A percentile compares a stretch with the other conserved stretches of the same genome.
Evolutionary conservation across 2,797 vertebrate genomes (phyloP).

Genomic region (Scomberomorus guttatus): DNA sequence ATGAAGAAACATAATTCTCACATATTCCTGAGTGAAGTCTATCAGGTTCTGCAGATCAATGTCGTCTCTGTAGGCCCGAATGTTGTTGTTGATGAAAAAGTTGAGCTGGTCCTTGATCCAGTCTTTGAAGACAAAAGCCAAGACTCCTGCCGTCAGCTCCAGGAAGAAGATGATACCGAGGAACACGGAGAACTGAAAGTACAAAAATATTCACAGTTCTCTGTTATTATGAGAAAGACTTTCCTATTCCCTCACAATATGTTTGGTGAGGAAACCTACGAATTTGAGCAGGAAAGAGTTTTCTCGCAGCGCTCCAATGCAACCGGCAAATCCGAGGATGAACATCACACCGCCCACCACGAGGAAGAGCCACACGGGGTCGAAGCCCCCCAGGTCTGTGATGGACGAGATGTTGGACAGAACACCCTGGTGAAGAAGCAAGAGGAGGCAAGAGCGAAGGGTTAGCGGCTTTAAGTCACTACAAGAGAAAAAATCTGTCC

Average conservation of each 20-base stretch:
- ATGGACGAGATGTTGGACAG: conserved; percentile 99
- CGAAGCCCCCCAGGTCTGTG: conserved; percentile 97
- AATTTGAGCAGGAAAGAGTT: conserved; percentile 99
- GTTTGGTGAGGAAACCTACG: conserved; percentile 84
- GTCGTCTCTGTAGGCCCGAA: conserved; percentile 97
- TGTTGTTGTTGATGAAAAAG: conserved; percentile 99
- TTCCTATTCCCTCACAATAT: neutral
- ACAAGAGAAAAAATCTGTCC: neutral
- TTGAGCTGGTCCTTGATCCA: conserved; percentile 99
- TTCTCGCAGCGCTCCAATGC: conserved; percentile 96
- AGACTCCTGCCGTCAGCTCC: conserved; percentile 97
- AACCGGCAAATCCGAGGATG: conserved; percentile 97
- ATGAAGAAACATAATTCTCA: conserved; percentile 79
- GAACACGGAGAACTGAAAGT: conserved; percentile 95
- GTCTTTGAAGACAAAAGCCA: conserved; percentile 99
- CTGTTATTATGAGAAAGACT: neutral
- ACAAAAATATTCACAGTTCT: conserved; percentile 6
- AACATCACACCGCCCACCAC: conserved; percentile 99
- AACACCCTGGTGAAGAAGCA: conserved; percentile 88
- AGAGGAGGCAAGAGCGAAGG: neutral
- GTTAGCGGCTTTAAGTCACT: neutral
- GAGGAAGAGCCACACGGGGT: conserved; percentile 98
- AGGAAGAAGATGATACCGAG: conserved; percentile 99
- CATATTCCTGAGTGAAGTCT: conserved; percentile 99
- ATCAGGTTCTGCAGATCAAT: conserved; percentile 99